Evolutionary conservation across 2,888 invertebrate species (phyloP).

Genomic region (Vanessa cardui): DNA sequence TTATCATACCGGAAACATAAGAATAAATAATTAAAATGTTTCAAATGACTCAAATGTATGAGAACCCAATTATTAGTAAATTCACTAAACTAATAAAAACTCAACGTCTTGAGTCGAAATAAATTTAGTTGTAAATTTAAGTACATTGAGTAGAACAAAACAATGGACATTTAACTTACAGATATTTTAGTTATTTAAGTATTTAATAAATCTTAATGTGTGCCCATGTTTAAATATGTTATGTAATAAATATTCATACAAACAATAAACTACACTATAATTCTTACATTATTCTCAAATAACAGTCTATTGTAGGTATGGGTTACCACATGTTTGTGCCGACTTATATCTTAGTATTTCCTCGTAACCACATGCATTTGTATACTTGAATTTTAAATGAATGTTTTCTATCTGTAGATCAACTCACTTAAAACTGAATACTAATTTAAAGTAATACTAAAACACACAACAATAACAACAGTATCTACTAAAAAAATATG

Average conservation of each 20-base stretch:
- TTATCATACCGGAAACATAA: no score
- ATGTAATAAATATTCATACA: constrained; percentile 10
- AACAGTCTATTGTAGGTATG: constrained; percentile 11
- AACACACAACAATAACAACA: constrained; percentile 30
- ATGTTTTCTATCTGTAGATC: neutral
- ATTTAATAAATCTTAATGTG: constrained; percentile 11
- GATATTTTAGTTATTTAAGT: constrained; percentile 6
- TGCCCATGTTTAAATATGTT: constrained; percentile 5
- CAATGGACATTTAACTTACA: constrained; percentile 10
- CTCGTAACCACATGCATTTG: neutral
- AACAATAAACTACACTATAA: constrained; percentile 1
- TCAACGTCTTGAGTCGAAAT: neutral
- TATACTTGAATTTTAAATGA: neutral
- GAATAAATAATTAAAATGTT: no score
- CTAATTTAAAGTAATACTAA: constrained; percentile 19
- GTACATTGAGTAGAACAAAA: constrained; percentile 9
- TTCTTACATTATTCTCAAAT: constrained; percentile 8
- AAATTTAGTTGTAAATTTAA: constrained; percentile 8
- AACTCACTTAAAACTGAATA: constrained; percentile 12
- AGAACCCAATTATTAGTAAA: no score
- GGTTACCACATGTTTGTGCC: constrained; percentile 23
- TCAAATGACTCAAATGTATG: no score
- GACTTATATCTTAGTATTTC: constrained; percentile 8
- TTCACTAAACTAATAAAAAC: no score
- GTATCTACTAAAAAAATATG: constrained; percentile 30